A percentile compares a stretch with the other conserved stretches of the same genome.
Evolutionary conservation across 2,888 invertebrate genomes (phyloP).

Genomic region (Parnassius mnemosyne): DNA sequence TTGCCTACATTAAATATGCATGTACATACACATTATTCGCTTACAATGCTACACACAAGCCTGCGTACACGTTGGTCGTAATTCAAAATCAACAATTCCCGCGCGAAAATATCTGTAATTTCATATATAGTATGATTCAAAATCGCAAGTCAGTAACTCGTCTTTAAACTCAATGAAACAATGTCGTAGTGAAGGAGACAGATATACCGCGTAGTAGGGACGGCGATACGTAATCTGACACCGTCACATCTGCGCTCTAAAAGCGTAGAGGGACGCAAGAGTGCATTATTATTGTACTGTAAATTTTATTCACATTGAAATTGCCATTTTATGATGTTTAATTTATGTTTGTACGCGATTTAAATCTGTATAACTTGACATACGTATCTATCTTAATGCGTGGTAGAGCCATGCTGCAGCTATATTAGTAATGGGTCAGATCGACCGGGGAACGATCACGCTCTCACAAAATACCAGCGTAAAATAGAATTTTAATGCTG

Average conservation of each 20-base stretch:
- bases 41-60: conserved; percentile 7
- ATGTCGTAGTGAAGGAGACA: conserved; percentile 7
- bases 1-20: neutral
- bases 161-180: neutral
- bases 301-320: conserved; percentile 29
- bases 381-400: too few relatives aligned
- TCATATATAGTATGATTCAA: neutral
- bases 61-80: neutral
- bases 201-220: conserved; percentile 42
- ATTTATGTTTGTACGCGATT: too few relatives aligned
- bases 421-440: too few relatives aligned
- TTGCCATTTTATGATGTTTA: neutral
- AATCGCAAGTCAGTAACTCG: neutral
- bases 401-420: too few relatives aligned
- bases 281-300: conserved; percentile 34
- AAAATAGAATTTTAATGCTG: too few relatives aligned
- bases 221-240: conserved; percentile 57
- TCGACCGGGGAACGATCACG: too few relatives aligned
- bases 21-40: neutral
- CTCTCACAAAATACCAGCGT: too few relatives aligned
- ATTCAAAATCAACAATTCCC: conserved; percentile 5
- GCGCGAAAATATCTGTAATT: neutral
- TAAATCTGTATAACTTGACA: too few relatives aligned
- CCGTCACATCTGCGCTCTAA: conserved; percentile 72
- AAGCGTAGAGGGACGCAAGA: conserved; percentile 59